Evolutionary conservation across 2,797 vertebrate species (phyloP), one percentile per base, ranked within the genome.

Genomic region (Cryptoblepharus egeriae): DNA sequence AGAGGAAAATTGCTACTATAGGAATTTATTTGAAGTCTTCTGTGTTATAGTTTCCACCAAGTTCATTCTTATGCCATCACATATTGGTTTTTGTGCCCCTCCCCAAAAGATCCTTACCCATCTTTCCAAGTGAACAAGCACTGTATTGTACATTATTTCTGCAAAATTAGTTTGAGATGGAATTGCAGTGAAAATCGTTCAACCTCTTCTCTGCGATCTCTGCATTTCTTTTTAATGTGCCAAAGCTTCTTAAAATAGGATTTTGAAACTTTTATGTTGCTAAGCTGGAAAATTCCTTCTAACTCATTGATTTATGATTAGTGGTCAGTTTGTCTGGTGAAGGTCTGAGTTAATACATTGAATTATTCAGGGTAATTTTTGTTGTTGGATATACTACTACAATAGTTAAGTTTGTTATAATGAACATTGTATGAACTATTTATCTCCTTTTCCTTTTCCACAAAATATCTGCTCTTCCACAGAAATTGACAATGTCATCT

Each of bases 61-160:
- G 1, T 39, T 75, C 65, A 77, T 24, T 94, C 91, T 90, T 26
- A 1, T 85, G 64, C 79, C 9, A 18, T 28, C 64, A 1, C 42
- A 42, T 87, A 87, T 80, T 1, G 24, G 4, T 8, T 58, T 58
- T 58, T 12, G 32, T 64, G 16, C 63, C 15, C 63, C 30, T 64
- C 15, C 63, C 63, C n/a, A 32, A 32, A 42, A 84, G 52, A 18
- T 88, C 89, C 89, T 88, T 20, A 20, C n/a, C 30, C 16, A 52
- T 88, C 88, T 90, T 86, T 58, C 3, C 4, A 61, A 81, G 87
- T 82, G 72, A 77, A 67, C 49, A 83, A 10, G 32, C 12, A 58
- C 87, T 52, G 49, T 52, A 68, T 77, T 39, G 30, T 70, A 88
- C 24, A 71, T 28, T 6, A 71, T 55, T 72, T 52, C 42, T 52